A percentile compares a stretch with the other conserved stretches of the same genome.
Evolutionary conservation across 2,797 vertebrate genomes (phyloP).

Genomic region (Geotrypetes seraphini): DNA sequence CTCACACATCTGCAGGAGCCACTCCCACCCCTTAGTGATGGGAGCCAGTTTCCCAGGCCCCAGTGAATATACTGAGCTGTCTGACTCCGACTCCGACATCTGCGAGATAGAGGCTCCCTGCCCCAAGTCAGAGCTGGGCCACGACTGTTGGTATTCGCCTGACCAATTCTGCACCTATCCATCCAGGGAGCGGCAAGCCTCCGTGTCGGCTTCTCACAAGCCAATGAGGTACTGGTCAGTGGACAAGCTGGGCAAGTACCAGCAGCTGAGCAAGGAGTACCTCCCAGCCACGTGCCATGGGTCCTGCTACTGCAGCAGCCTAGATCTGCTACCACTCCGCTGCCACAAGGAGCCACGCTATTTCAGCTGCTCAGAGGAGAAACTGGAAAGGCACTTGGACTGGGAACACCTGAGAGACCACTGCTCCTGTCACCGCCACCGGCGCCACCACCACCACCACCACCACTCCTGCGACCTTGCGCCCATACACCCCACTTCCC

Average conservation of each 20-base stretch:
- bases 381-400: conserved; percentile 42
- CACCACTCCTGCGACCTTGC: conserved; percentile 46
- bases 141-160: conserved; percentile 45
- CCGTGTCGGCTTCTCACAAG: conserved; percentile 14
- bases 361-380: conserved; percentile 47
- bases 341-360: conserved; percentile 33
- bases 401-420: conserved; percentile 34
- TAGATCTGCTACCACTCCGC: conserved; percentile 43
- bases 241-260: conserved; percentile 70
- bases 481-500: conserved; percentile 59
- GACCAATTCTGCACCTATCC: conserved; percentile 43
- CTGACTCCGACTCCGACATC: conserved; percentile 49
- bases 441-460: conserved; percentile 33
- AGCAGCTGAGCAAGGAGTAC: conserved; percentile 41
- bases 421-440: no score
- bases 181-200: conserved; percentile 31
- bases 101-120: conserved; percentile 28
- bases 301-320: conserved; percentile 46
- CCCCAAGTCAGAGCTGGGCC: conserved; percentile 17
- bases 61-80: conserved; percentile 40
- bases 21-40: conserved; percentile 17
- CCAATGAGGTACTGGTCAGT: conserved; percentile 84
- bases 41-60: conserved; percentile 28
- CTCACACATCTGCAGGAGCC: conserved; percentile 15
- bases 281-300: conserved; percentile 38